Evolutionary conservation across 2,888 invertebrate genomes (phyloP).

Genomic region (Mycalesis mineus): DNA sequence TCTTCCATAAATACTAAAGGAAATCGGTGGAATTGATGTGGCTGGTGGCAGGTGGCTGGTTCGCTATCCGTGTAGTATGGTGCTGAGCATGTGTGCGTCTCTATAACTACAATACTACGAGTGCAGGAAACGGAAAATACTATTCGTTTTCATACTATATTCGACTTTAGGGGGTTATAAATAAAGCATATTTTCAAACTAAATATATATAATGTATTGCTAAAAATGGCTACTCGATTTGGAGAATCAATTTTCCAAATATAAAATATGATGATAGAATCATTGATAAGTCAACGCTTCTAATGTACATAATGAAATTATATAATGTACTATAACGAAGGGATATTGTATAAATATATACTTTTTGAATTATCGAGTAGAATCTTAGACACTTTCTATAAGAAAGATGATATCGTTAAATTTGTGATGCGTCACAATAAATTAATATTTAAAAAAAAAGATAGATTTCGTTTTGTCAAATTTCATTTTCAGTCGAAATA

Average conservation of each 20-base stretch:
- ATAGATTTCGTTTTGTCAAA: neutral
- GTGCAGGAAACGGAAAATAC: conserved; percentile 18
- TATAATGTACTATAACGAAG: conserved; percentile 18
- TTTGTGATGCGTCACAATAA: conserved; percentile 16
- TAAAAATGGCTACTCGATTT: neutral
- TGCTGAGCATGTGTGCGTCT: conserved; percentile 9
- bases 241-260: neutral
- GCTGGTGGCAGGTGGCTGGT: conserved; percentile 7
- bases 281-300: conserved; percentile 10
- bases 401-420: conserved; percentile 32
- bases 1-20: conserved; percentile 15
- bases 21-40: conserved; percentile 19
- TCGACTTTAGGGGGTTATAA: neutral
- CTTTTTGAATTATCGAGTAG: conserved; percentile 13
- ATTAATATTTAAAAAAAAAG: neutral
- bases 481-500: neutral
- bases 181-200: neutral
- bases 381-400: conserved; percentile 27
- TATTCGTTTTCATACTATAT: conserved; percentile 1
- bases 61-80: neutral
- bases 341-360: conserved; percentile 17
- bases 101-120: conserved; percentile 10
- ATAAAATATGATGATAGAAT: neutral
- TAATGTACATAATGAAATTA: conserved; percentile 23
- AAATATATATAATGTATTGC: neutral